These are phyloP conservation scores for Noctuana brunneofusca DNA, from an alignment of 2,888 invertebrate genomes.

Conservation along the genomic window DNA sequence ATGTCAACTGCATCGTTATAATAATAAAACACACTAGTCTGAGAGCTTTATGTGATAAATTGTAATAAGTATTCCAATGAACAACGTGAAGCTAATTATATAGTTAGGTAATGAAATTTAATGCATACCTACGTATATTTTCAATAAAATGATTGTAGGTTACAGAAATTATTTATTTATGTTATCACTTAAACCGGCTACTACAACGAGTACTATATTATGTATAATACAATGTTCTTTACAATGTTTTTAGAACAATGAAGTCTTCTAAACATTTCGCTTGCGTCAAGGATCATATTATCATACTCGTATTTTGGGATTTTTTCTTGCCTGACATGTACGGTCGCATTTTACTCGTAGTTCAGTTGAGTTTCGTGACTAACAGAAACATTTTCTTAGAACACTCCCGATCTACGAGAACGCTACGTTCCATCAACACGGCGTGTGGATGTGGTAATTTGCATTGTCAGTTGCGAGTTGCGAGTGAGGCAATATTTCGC, in stretches of 20 bases:
- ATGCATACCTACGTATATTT: not conserved
- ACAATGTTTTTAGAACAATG: too few species aligned
- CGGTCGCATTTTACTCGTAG: too few species aligned
- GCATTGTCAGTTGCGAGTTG: conserved; percentile 35
- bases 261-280: too few species aligned
- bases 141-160: not conserved
- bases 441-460: conserved; percentile 42
- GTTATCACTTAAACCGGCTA: too few species aligned
- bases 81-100: not conserved
- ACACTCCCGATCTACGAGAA: conserved; percentile 13
- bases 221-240: too few species aligned
- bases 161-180: too few species aligned
- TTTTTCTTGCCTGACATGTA: too few species aligned
- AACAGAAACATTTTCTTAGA: not conserved
- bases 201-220: too few species aligned
- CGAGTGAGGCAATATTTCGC: conserved; percentile 32
- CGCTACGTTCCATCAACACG: conserved; percentile 33
- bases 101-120: not conserved
- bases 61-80: not conserved
- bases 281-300: too few species aligned
- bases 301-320: too few species aligned
- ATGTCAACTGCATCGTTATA: conserved; percentile 68
- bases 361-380: not conserved
- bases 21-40: conserved; percentile 40
- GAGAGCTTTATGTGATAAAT: conserved; percentile 12